A percentile compares a stretch with the other conserved stretches of the same genome.
Evolutionary conservation across 2,797 vertebrate species (phyloP).

Genomic region (Oreochromis mossambicus): DNA sequence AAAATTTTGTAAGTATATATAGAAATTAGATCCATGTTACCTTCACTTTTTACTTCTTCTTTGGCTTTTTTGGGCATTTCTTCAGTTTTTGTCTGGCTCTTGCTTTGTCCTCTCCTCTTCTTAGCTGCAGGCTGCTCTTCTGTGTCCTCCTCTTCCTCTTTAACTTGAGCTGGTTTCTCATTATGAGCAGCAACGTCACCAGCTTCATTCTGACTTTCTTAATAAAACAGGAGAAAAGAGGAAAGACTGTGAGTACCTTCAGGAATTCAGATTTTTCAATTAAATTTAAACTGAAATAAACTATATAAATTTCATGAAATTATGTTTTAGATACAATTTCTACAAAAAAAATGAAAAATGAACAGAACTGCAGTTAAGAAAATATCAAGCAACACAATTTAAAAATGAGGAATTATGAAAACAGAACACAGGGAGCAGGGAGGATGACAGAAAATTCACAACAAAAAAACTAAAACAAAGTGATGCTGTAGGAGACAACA

Average conservation of each 20-base stretch:
- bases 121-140: slow-evolving; percentile 58
- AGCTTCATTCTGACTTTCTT: slow-evolving; percentile 42
- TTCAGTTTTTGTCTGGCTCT: slow-evolving; percentile 40
- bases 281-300: neutral
- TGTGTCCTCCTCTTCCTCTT: slow-evolving; percentile 59
- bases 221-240: neutral
- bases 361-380: rapidly evolving
- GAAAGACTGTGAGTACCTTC: neutral
- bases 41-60: slow-evolving; percentile 50
- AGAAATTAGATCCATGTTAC: neutral
- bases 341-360: neutral
- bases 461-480: rapidly evolving
- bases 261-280: neutral
- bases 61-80: slow-evolving; percentile 29
- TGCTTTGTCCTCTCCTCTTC: slow-evolving; percentile 55
- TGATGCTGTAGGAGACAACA: neutral
- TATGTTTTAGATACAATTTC: neutral
- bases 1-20: neutral
- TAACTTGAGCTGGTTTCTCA: slow-evolving; percentile 11
- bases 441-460: neutral
- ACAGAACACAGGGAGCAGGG: neutral
- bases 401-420: neutral
- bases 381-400: neutral
- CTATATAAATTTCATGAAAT: rapidly evolving
- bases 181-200: neutral